Conservation (phyloP, 2,113 vertebrate species). For the Triplophysa dalaica region DNA sequence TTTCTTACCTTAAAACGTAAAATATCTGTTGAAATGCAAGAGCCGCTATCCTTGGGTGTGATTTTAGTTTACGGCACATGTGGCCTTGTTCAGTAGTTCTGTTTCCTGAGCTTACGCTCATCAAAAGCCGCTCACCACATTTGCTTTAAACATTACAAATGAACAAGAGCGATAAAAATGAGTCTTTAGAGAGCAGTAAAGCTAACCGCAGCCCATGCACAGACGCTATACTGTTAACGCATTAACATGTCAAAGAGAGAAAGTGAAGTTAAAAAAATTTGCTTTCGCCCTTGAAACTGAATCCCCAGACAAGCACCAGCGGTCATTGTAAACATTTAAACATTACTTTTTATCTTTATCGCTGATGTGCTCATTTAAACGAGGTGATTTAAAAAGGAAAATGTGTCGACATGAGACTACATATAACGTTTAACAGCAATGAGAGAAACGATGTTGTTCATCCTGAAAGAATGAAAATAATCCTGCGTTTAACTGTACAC, state of each 20-base stretch:
- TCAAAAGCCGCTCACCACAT: background rate
- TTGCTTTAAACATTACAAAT: background rate
- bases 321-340: too few species aligned
- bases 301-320: too few species aligned
- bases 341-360: background rate
- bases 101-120: constrained; percentile 13
- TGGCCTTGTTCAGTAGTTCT: constrained; percentile 1
- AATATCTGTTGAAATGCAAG: background rate
- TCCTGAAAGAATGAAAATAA: constrained; percentile 4
- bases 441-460: constrained; percentile 11
- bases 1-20: background rate
- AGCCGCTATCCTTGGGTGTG: constrained; percentile 15
- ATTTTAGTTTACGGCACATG: constrained; percentile 3
- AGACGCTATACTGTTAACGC: background rate
- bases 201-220: background rate
- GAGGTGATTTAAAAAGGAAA: background rate
- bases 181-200: background rate
- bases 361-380: background rate
- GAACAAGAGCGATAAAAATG: background rate
- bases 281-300: too few species aligned
- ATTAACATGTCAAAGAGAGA: too few species aligned
- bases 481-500: constrained; percentile 22
- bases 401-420: background rate
- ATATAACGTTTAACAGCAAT: background rate
- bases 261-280: too few species aligned